Conservation (phyloP, 2,888 invertebrate genomes). For the Lacanobia oleracea region DNA sequence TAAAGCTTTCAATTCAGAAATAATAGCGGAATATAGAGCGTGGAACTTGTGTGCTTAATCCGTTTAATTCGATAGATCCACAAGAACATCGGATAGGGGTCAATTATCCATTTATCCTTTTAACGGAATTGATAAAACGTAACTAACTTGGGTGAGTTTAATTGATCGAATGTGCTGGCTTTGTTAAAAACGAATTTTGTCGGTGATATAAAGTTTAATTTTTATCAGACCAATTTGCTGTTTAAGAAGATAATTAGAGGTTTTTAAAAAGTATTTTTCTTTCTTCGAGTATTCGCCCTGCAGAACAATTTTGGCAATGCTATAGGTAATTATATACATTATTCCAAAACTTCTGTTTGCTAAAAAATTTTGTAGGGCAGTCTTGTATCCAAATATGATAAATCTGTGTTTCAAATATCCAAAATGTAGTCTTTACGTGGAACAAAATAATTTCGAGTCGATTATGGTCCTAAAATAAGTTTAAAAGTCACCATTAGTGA, state of each 20-base stretch:
- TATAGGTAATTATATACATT: too few species aligned
- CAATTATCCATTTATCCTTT: conserved; percentile 91
- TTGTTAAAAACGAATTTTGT: conserved; percentile 85
- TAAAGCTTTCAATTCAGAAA: conserved; percentile 66
- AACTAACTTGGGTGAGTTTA: conserved; percentile 88
- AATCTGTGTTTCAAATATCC: neutral
- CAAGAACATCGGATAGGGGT: conserved; percentile 87
- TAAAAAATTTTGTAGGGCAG: neutral
- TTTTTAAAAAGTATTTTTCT: conserved; percentile 27
- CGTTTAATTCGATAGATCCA: conserved; percentile 86
- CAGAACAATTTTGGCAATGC: neutral
- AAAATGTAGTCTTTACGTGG: conserved; percentile 1
- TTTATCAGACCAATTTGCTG: conserved; percentile 68
- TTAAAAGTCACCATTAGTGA: conserved; percentile 58
- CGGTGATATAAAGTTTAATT: conserved; percentile 73
- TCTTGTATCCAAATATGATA: neutral
- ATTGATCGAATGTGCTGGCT: conserved; percentile 85
- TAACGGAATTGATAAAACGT: conserved; percentile 90
- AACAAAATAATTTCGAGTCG: conserved; percentile 21
- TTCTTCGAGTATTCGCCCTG: neutral
- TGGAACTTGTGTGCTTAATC: conserved; percentile 83
- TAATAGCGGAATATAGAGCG: conserved; percentile 74
- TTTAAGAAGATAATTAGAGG: conserved; percentile 62
- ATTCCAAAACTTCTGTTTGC: neutral
- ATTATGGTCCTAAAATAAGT: conserved; percentile 28